These are phyloP conservation scores for Psix sp. DNA, from an alignment of 1,140 invertebrate genomes.

Conservation along the genomic window DNA sequence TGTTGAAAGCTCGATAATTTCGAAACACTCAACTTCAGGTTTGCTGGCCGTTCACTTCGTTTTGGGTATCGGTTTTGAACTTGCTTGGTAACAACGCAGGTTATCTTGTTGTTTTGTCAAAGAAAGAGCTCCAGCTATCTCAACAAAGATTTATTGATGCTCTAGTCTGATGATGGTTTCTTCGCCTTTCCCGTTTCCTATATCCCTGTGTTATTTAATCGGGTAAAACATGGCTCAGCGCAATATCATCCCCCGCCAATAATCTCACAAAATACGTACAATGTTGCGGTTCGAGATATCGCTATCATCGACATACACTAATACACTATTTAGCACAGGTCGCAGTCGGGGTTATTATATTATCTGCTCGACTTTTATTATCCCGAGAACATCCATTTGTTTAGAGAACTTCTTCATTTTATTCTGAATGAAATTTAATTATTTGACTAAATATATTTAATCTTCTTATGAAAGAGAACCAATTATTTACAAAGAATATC, in stretches of 20 bases:
- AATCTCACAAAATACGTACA: constrained; percentile 7
- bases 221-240: no score
- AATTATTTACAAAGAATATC: no score
- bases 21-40: constrained; percentile 4
- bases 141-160: no score
- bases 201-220: no score
- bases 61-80: background rate
- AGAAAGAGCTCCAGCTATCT: no score
- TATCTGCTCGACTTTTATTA: constrained; percentile 35
- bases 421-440: constrained; percentile 23
- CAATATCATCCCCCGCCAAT: background rate
- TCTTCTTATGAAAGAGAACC: no score
- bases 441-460: background rate
- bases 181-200: no score
- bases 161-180: no score
- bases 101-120: no score
- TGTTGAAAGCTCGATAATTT: background rate
- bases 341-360: constrained; percentile 40
- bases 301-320: constrained; percentile 33
- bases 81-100: no score
- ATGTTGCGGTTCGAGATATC: constrained; percentile 13
- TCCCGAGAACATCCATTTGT: constrained; percentile 22
- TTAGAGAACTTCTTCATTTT: constrained; percentile 40
- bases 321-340: constrained; percentile 43
- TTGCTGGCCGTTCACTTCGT: background rate